Evolutionary conservation across 1,140 invertebrate genomes (phyloP).

Genomic region (Lasaia peninsularis): DNA sequence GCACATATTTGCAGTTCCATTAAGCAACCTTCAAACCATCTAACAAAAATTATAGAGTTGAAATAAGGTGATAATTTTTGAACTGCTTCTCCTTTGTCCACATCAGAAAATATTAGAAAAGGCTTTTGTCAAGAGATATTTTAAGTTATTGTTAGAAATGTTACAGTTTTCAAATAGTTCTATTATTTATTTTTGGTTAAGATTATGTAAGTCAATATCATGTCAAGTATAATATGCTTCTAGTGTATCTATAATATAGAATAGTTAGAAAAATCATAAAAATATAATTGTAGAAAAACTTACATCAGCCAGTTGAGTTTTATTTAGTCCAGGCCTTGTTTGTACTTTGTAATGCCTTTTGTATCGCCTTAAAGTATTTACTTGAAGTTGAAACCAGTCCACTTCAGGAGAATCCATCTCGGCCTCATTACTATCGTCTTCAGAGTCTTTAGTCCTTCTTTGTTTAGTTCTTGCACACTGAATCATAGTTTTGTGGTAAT

Average conservation of each 20-base stretch:
- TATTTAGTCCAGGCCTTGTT: constrained; percentile 93
- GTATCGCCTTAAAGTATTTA: constrained; percentile 94
- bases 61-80: no score
- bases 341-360: constrained; percentile 96
- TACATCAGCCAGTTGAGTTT: constrained; percentile 96
- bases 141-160: no score
- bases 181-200: no score
- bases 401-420: constrained; percentile 94
- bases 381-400: constrained; percentile 94
- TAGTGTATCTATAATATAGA: not conserved
- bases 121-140: no score
- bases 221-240: no score
- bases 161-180: no score
- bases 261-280: not conserved
- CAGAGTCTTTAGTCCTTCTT: constrained; percentile 92
- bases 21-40: no score
- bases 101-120: no score
- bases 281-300: constrained; percentile 63
- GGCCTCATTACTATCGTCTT: constrained; percentile 93
- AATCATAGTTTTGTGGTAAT: constrained; percentile 96
- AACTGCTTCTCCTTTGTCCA: no score
- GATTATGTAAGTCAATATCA: no score
- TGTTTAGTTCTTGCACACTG: constrained; percentile 92
- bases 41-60: no score
- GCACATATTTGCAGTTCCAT: no score